Evolutionary conservation across 2,888 invertebrate species (phyloP), one percentile per base, ranked within the genome.

Genomic region (Anagyrus pseudococci): DNA sequence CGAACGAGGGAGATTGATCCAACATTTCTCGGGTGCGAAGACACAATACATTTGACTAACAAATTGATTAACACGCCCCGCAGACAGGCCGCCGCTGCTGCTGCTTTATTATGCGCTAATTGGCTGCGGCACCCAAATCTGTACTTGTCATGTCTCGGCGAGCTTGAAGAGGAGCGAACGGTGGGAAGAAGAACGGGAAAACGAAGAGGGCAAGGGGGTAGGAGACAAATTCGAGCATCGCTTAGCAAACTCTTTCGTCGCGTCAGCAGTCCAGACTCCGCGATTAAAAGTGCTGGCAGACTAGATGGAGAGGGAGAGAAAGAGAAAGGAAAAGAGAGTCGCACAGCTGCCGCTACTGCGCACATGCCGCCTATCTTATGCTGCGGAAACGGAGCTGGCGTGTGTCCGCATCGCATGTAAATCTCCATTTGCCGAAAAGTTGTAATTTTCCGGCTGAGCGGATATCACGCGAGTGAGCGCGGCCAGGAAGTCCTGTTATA

Each of bases 401-500:
- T n/a, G n/a, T n/a, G n/a, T n/a, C n/a, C n/a, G n/a, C n/a, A n/a
- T 46, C 46, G 46, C 65, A 68, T 69, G 68, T 68, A 68, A 72
- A 72, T 72, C 43, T 66, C 57, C 64, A 67, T 71, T 57, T 58
- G n/a, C 67, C 60, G 68, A 67, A 68, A 68, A 71, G 62, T 67
- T 67, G 64, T 68, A 69, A 72, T 72, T 67, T 68, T 58, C 67
- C 58, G 43, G 26, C n/a, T n/a, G n/a, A n/a, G n/a, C n/a, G n/a
- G n/a, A n/a, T n/a, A 49, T 57, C 49, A 49, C 41, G 57, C 57
- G 23, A 57, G 33, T 47, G 22, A 62, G n/a, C n/a, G n/a, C 67
- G 67, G 63, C n/a, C 66, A 62, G 62, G 63, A 68, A 58, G 57
- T 66, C 67, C 72, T 73, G 71, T 72, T 72, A n/a, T n/a, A 70